Base-by-base conservation (phyloP, 2,797 vertebrate species). In the Coregonus suidteri region DNA sequence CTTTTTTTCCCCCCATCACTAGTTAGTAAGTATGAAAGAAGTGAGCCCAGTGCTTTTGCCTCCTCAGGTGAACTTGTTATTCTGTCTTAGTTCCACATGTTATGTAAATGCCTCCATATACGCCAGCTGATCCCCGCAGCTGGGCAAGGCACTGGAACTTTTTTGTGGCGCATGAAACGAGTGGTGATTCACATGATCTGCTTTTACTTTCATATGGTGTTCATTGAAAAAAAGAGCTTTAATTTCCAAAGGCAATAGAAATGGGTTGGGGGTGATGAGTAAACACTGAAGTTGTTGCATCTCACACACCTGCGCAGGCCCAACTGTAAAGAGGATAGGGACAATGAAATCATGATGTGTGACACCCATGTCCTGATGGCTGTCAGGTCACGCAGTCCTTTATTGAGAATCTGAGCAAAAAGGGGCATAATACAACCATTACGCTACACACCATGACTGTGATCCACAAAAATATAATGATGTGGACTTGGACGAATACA, bases 61-160 rank as follows among this genome's bases (percentile, higher is more conserved):
- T 84, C 80, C 67, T 71, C 73, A 74, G 83, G 81, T 79, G 74
- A 79, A 83, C 15, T 14, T 72, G 75, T 85, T 86, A 76, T 9
- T 31, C 73, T 65, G 64, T 79, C 82, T 71, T 16, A 41, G n/a
- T 25, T 51, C 70, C 20, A 16, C 41, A 3, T 83, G 76, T 83
- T 82, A 89, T 73, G 62, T 67, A 74, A 80, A 75, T 86, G 83
- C 31, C 71, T 74, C 76, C 76, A 79, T 76, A 80, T 79, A 72
- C 66, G 77, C 78, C 78, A 47, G 76, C 56, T 83, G 66, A 86
- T 75, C 73, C 71, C 54, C 75, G 25, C 20, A 66, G 64, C 14
- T 14, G 34, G 31, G 34, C 0, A 51, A 76, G 67, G 70, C 75
- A 66, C 31, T 31, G 71, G 0, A 47, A 76, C 31, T 31, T 9